Conservation (phyloP, 2,888 invertebrate genomes). For the Harpalus rubripes region DNA sequence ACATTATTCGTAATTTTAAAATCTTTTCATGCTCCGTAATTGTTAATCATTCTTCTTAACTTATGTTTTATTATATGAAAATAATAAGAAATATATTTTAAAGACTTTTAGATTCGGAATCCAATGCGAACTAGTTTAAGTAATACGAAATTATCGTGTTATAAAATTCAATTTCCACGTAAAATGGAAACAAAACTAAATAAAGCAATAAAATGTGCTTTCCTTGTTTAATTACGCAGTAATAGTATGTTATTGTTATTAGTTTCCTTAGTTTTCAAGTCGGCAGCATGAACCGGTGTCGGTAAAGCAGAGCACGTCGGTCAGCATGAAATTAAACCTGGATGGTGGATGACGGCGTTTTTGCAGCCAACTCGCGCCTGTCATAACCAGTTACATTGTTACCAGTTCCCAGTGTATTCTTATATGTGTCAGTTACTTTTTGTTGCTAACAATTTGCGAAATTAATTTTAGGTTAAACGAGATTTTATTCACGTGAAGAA, state of each 20-base stretch:
- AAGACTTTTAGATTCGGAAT: too few species aligned
- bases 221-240: background rate
- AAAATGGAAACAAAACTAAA: background rate
- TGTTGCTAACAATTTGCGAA: conserved; percentile 62
- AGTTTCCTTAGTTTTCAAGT: background rate
- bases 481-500: conserved; percentile 63
- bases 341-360: conserved; percentile 43
- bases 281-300: background rate
- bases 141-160: background rate
- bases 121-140: too few species aligned
- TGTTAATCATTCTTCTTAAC: too few species aligned
- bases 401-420: conserved; percentile 44
- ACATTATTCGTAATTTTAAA: too few species aligned
- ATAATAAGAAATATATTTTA: too few species aligned
- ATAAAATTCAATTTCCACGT: background rate
- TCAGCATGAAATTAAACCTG: conserved; percentile 53
- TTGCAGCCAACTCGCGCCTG: conserved; percentile 36
- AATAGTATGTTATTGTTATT: background rate
- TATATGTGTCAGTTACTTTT: conserved; percentile 60
- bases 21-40: too few species aligned
- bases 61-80: too few species aligned
- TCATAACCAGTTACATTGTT: conserved; percentile 61
- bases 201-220: background rate
- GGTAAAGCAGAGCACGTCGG: conserved; percentile 23
- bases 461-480: conserved; percentile 60